Evolutionary conservation across 2,113 vertebrate genomes (phyloP), one percentile per base, ranked within the genome.

Genomic region (Hypanus sabinus): DNA sequence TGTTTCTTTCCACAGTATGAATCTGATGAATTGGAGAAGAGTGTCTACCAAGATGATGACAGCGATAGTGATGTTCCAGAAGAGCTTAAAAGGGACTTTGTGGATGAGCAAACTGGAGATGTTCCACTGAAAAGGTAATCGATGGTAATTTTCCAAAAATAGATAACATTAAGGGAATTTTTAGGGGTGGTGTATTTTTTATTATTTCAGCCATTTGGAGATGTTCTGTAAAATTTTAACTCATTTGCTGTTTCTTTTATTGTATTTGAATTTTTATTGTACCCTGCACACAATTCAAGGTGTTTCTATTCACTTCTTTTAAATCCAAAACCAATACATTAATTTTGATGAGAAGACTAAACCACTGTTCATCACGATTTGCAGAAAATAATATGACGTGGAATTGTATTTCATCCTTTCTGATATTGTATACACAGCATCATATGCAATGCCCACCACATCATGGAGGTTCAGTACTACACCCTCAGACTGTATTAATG

Each of bases 81-180:
- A 87, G 99, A 99, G 93, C 95, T 99, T 38, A 99, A 99, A 96
- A 98, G 98, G 94, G 99, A 99, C 96, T 99, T 97, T 46, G 98
- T 99, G 90, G 99, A 99, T 94, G 99, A 99, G 95, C 98, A 99
- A 95, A 99, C 99, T 0, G 99, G 99, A 9, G 99, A 99, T 68
- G 96, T 94, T 7, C 99, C 99, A 0, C 96, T 98, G 81, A 99
- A 99, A 95, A 99, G 99, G 99, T 98, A 94, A 90, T 71, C 30
- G 4, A 60, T 70, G n/a, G 36, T 57, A 33, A 38, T 81, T 76
- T 55, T 60, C 38, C 91, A 18, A 65, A 73, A 93, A 65, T 10
- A 46, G 46, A 65, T 36, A 9, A 55, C 24, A 33, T 79, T 79
- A 10, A 65, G 55, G 27, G 33, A 10, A 65, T 79, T 22, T 60